Conservation (phyloP, 2,888 invertebrate genomes). For the Scaptomyza cyrtandrae region DNA sequence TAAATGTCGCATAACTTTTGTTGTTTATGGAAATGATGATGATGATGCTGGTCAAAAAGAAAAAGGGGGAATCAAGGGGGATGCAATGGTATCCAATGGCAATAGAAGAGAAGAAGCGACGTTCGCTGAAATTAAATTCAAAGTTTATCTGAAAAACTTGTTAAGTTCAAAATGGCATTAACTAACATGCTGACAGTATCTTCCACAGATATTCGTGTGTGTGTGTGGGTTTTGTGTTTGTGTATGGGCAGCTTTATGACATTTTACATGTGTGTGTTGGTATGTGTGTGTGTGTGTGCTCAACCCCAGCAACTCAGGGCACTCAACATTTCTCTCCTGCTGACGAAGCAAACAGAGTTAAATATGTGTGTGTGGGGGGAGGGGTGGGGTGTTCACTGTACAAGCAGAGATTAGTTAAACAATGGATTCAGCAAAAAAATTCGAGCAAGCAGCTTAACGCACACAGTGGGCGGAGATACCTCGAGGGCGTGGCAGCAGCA, state of each 20-base stretch:
- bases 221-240: conserved; percentile 12
- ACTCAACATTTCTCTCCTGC: conserved; percentile 22
- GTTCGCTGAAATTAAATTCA: conserved; percentile 71
- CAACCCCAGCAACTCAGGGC: conserved; percentile 21
- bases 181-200: conserved; percentile 79
- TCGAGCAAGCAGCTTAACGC: conserved; percentile 28
- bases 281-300: conserved; percentile 15
- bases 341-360: conserved; percentile 51
- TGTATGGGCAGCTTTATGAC: conserved; percentile 44
- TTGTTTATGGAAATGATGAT: conserved; percentile 41
- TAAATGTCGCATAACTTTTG: conserved; percentile 56
- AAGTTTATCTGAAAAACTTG: conserved; percentile 81
- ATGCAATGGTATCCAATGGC: conserved; percentile 26
- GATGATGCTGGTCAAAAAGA: not conserved
- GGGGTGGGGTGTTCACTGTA: conserved; percentile 51
- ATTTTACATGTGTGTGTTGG: conserved; percentile 19
- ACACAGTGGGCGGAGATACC: not conserved
- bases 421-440: conserved; percentile 77
- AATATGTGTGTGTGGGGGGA: conserved; percentile 4
- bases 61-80: not conserved
- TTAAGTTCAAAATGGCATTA: conserved; percentile 77
- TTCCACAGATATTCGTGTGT: conserved; percentile 32
- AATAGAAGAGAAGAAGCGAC: conserved; percentile 8
- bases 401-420: conserved; percentile 75
- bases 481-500: conserved; percentile 13